A percentile compares a stretch with the other conserved stretches of the same genome.
These are phyloP conservation scores for Tursiops truncatus DNA, from an alignment of 2,113 vertebrate species.

Conservation along the genomic window DNA sequence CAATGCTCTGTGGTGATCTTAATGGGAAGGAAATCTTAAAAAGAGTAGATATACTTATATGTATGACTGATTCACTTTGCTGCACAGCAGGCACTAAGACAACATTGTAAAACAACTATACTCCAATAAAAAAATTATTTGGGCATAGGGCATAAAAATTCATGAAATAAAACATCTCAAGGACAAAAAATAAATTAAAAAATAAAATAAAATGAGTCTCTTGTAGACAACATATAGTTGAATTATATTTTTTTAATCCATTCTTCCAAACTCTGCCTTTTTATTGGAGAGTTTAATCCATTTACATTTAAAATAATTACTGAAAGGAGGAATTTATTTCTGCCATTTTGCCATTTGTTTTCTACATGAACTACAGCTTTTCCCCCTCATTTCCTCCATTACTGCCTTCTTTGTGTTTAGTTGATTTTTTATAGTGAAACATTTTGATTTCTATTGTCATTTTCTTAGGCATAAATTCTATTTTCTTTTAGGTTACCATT, in stretches of 20 bases:
- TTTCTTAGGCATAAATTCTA: neutral
- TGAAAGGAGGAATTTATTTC: neutral
- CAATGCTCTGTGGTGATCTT: neutral
- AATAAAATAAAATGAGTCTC: neutral
- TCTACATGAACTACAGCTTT: neutral
- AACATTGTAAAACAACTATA: no score
- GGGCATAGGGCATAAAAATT: neutral
- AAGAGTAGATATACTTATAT: neutral
- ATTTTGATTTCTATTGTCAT: neutral
- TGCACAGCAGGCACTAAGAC: neutral
- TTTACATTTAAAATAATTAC: neutral
- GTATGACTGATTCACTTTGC: neutral
- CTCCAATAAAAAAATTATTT: neutral
- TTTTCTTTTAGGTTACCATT: neutral
- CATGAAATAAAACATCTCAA: neutral
- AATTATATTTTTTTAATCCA: neutral
- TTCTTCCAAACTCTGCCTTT: neutral
- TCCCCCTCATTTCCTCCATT: neutral
- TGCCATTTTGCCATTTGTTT: neutral
- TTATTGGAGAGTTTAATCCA: neutral
- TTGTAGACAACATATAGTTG: neutral
- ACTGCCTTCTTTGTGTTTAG: neutral
- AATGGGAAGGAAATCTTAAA: neutral
- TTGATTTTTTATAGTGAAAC: neutral
- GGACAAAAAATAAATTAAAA: neutral